Base-by-base conservation (phyloP, 2,797 vertebrate species). In the Borostomias antarcticus region DNA sequence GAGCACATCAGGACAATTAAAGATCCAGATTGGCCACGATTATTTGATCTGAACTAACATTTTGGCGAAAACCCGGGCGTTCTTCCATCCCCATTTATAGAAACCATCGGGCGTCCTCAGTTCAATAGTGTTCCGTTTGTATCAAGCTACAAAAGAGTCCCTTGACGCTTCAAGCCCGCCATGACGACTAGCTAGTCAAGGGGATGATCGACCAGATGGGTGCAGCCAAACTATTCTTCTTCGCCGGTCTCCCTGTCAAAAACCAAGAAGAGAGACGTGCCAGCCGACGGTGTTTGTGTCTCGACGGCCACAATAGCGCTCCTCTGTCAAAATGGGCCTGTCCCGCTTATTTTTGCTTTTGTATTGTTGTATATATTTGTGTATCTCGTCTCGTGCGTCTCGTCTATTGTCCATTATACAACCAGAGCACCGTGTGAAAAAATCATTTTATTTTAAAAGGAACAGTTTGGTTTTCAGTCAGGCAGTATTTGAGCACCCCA, bases 151-250 rank as follows among this genome's bases (percentile, higher is more conserved):
- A 71, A 70, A 70, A 70, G 71, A 74, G 76, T 60, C 32, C 53
- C 71, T 63, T 81, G 56, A 82, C 75, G 71, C 67, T 77, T 70
- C 54, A 60, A 69, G 64, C 63, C 80, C 15, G 29, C 45, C 68
- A 50, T 66, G 70, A 80, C 71, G 72, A 77, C 79, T 73, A 76
- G 73, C 79, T 79, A 78, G 82, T 80, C 80, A 81, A 77, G 78
- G 70, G 74, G 73, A 86, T 88, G 86, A 88, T 73, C 86, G 85
- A 86, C 76, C 80, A 58, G 81, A 69, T 64, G 51, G 72, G n/a
- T n/a, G 85, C 77, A 83, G 84, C 86, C 85, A 85, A 79, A 62
- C 68, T 75, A 62, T 74, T 82, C 73, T 81, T 82, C 58, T 73
- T 82, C 81, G 82, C 19, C 79, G 76, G 76, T 79, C 81, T 72